Evolutionary conservation across 2,797 vertebrate genomes (phyloP), one percentile per base, ranked within the genome.

Genomic region (Argyrosomus regius): DNA sequence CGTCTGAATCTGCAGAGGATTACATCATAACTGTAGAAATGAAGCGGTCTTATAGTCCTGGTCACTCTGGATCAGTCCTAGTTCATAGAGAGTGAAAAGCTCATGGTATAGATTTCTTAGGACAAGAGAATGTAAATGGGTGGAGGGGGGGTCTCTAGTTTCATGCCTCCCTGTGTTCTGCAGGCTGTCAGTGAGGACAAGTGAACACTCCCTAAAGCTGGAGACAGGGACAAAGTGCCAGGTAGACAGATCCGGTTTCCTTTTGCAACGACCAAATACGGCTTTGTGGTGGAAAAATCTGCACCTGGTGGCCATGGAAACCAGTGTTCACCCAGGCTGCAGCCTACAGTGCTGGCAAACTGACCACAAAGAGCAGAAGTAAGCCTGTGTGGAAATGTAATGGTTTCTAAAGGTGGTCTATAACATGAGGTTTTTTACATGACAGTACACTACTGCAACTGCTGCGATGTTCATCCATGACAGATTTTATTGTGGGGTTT

Each of bases 281-380:
- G 80, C 91, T 93, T 93, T 95, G 92, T 93, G 90, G 82, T 89
- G 82, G 82, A 91, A 90, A 94, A 92, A 93, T 92, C 91, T 93
- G 93, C 91, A 94, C 93, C 94, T 94, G 94, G 92, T 94, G 65
- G 75, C 88, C 92, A 93, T 93, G 91, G 93, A 88, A 93, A 94
- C 94, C 80, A 82, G 75, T 43, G 75, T 86, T 91, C 80, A 86
- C 75, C 81, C 81, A 58, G 54, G 75, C 75, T 57, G 56, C 71
- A 64, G 82, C 53, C 63, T 43, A 66, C 57, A 49, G 52, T 24
- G 75, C 84, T 87, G 87, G 80, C 74, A 86, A 73, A 87, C 82
- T 74, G 75, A 82, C 71, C 65, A 78, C 80, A 71, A 0, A 41
- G 58, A 83, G 72, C 1, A 59, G n/a, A 78, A 72, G 78, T 46